Evolutionary conservation across 2,797 vertebrate species (phyloP).

Genomic region (Austrolebias charrua): DNA sequence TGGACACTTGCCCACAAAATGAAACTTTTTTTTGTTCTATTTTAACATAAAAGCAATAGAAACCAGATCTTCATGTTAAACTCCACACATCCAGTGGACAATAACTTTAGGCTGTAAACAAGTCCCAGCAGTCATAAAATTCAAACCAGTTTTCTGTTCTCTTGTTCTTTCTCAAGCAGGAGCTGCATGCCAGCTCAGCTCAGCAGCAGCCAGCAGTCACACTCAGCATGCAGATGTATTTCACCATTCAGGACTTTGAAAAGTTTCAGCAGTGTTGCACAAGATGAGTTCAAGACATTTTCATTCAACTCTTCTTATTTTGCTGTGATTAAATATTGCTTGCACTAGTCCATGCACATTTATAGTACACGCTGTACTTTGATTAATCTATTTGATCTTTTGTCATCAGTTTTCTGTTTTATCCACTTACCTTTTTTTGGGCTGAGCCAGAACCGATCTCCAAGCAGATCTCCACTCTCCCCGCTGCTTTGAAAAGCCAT

Average conservation of each 20-base stretch:
- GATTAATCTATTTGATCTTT: conserved; percentile 11
- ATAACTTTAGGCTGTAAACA: conserved; percentile 72
- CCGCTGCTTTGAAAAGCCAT: conserved; percentile 52
- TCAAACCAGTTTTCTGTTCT: conserved; percentile 63
- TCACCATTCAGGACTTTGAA: conserved; percentile 24
- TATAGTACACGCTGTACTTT: conserved; percentile 16
- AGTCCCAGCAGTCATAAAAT: conserved; percentile 75
- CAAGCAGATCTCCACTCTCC: conserved; percentile 74
- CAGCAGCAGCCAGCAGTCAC: conserved; percentile 47
- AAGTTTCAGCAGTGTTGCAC: conserved; percentile 31
- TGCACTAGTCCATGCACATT: conserved; percentile 14
- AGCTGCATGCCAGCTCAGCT: conserved; percentile 47
- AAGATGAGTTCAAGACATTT: conserved; percentile 3
- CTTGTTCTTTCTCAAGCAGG: conserved; percentile 41
- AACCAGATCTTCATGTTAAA: conserved; percentile 46
- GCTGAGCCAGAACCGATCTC: conserved; percentile 84
- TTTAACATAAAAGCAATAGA: conserved; percentile 39
- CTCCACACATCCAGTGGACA: conserved; percentile 47
- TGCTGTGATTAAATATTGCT: neutral
- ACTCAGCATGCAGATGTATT: conserved; percentile 47
- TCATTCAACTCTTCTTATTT: conserved; percentile 3
- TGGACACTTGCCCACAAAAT: conserved; percentile 9
- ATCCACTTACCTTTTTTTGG: conserved; percentile 79
- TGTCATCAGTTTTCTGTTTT: neutral
- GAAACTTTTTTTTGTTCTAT: conserved; percentile 12